Evolutionary conservation across 2,888 invertebrate species (phyloP).

Genomic region (Dromius quadrimaculatus): DNA sequence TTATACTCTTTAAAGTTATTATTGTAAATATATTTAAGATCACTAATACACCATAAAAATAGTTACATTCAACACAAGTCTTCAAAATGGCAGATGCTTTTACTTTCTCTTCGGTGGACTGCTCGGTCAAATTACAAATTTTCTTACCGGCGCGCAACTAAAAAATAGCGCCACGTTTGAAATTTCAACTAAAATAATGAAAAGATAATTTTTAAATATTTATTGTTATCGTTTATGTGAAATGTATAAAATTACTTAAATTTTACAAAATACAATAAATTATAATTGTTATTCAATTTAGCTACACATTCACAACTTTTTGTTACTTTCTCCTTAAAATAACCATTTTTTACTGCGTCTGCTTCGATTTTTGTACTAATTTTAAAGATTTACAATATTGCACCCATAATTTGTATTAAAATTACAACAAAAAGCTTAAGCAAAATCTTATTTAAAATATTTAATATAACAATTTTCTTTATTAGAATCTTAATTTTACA

Average conservation of each 20-base stretch:
- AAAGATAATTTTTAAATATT: constrained; percentile 22
- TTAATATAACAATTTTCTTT: constrained; percentile 43
- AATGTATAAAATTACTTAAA: constrained; percentile 36
- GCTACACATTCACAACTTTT: constrained; percentile 40
- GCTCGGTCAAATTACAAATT: constrained; percentile 46
- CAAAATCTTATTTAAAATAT: constrained; percentile 43
- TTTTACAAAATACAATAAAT: constrained; percentile 37
- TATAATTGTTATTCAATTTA: constrained; percentile 21
- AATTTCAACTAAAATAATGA: constrained; percentile 38
- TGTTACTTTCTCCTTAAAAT: neutral
- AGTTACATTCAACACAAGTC: constrained; percentile 62
- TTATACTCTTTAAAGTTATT: constrained; percentile 58
- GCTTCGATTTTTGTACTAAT: constrained; percentile 26
- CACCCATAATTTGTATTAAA: constrained; percentile 18
- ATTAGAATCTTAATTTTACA: constrained; percentile 38
- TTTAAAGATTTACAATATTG: constrained; percentile 35
- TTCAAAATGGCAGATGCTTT: constrained; percentile 64
- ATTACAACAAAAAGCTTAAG: constrained; percentile 34
- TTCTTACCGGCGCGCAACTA: constrained; percentile 54
- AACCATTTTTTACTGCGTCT: constrained; percentile 14
- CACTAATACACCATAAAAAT: constrained; percentile 58
- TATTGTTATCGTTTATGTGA: constrained; percentile 32
- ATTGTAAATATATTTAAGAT: constrained; percentile 53
- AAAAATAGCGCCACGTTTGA: constrained; percentile 55
- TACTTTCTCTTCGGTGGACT: constrained; percentile 58